A percentile compares a stretch with the other conserved stretches of the same genome.
These are phyloP conservation scores for Stomatorhinus walkeri DNA, from an alignment of 2,797 vertebrate species.

Conservation along the genomic window DNA sequence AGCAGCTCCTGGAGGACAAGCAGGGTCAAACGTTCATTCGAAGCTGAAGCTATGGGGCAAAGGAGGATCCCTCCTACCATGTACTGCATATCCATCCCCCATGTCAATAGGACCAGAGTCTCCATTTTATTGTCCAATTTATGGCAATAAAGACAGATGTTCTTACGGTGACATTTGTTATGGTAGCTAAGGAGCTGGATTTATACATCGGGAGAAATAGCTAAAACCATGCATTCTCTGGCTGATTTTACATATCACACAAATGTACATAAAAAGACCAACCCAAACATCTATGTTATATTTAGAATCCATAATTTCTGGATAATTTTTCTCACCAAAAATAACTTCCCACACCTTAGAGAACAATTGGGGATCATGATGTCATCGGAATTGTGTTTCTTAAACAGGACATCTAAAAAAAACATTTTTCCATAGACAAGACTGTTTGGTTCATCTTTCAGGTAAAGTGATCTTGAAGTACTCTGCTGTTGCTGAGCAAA, in stretches of 20 bases:
- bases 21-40: neutral
- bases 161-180: neutral
- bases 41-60: neutral
- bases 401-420: conserved; percentile 1
- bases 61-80: neutral
- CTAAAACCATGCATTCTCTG: neutral
- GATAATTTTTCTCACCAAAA: neutral
- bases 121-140: neutral
- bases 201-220: neutral
- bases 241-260: neutral
- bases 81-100: neutral
- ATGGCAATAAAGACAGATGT: neutral
- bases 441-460: conserved; percentile 1
- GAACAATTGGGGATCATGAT: neutral
- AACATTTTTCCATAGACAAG: neutral
- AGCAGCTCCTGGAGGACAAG: conserved; percentile 19
- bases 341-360: neutral
- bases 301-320: neutral
- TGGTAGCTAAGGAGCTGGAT: neutral
- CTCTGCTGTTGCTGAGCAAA: neutral
- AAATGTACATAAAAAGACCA: neutral
- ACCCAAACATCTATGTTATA: neutral
- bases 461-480: conserved; percentile 3
- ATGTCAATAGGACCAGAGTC: neutral
- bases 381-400: conserved; percentile 6